These are phyloP conservation scores for Rhinoraja longicauda DNA, from an alignment of 2,797 vertebrate species.

Conservation along the genomic window DNA sequence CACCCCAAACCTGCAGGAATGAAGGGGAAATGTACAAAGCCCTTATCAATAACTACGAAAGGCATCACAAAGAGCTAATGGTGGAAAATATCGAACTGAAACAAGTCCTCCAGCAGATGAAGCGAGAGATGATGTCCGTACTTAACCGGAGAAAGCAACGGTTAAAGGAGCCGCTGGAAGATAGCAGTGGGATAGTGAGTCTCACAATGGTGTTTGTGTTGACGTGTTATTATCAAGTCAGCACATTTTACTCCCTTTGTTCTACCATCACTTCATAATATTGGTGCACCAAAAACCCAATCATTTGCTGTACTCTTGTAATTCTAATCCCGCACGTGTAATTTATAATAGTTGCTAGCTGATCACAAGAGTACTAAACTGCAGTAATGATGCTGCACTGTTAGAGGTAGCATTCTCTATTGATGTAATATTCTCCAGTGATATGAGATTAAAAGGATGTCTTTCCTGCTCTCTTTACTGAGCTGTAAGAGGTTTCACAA, in stretches of 20 bases:
- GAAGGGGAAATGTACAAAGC: conserved; percentile 90
- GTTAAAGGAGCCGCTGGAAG: conserved; percentile 62
- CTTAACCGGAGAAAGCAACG: conserved; percentile 70
- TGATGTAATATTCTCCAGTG: too few species aligned
- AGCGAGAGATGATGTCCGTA: conserved; percentile 89
- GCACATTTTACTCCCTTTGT: too few species aligned
- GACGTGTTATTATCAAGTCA: neutral
- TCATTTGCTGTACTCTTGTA: neutral
- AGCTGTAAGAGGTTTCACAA: too few species aligned
- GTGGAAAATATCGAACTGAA: conserved; percentile 90
- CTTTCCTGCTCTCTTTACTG: too few species aligned
- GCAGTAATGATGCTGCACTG: too few species aligned
- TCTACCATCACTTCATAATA: neutral
- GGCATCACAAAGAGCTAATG: conserved; percentile 75
- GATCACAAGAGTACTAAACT: neutral
- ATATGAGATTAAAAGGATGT: too few species aligned
- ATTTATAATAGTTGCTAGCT: neutral
- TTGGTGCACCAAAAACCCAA: neutral
- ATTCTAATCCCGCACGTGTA: too few species aligned
- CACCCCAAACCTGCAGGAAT: conserved; percentile 61
- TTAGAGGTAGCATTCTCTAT: too few species aligned
- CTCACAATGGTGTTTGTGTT: neutral
- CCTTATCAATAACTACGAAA: conserved; percentile 81
- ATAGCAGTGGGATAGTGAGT: conserved; percentile 70
- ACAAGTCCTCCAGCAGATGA: conserved; percentile 95